Percentiles rank a stretch among this genome's conserved stretches.
These are phyloP conservation scores for Brachypteracias leptosomus DNA, from an alignment of 2,113 vertebrate species.

Conservation along the genomic window DNA sequence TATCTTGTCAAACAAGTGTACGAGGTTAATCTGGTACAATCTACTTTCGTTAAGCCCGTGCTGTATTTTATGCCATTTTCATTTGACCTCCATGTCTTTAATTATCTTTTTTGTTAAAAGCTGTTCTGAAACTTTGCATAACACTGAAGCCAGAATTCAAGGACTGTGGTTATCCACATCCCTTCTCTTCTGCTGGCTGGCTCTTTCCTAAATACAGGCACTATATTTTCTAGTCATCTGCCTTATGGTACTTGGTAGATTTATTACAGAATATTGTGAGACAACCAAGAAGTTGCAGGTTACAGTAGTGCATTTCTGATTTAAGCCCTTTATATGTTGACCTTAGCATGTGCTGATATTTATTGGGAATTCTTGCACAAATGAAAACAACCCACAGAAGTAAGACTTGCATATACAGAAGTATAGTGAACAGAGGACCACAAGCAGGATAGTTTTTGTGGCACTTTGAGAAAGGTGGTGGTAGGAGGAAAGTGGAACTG, in stretches of 20 bases:
- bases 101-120: slow-evolving; percentile 23
- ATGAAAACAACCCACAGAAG: neutral
- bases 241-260: neutral
- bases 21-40: slow-evolving; percentile 48
- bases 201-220: neutral
- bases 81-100: slow-evolving; percentile 25
- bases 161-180: neutral
- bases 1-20: slow-evolving; percentile 46
- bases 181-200: neutral
- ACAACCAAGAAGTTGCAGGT: neutral
- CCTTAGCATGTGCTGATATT: neutral
- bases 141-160: slow-evolving; percentile 13
- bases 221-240: neutral
- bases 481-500: neutral
- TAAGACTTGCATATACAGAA: neutral
- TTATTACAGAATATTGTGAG: neutral
- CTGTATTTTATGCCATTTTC: slow-evolving; percentile 30
- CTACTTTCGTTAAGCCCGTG: slow-evolving; percentile 28
- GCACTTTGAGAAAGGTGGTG: neutral
- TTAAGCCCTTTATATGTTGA: neutral
- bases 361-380: neutral
- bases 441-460: neutral
- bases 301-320: neutral
- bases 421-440: neutral
- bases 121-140: slow-evolving; percentile 3